phyloP scores from a whole-genome alignment of 2,797 vertebrate species.

The Centropyge bicolor region DNA sequence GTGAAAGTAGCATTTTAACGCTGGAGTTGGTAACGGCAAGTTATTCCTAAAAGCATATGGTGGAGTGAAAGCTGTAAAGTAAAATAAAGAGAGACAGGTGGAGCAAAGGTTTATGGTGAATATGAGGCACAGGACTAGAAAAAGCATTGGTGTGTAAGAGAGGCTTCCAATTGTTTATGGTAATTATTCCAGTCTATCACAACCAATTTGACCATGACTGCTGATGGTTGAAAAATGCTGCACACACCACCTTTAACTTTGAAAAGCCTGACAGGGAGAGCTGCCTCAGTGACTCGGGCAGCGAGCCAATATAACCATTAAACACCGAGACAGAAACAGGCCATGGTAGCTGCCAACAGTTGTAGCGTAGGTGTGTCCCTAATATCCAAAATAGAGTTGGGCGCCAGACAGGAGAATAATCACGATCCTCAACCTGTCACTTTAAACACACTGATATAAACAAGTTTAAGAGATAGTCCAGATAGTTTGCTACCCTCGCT shows the following conservation, averaged over 20 bases:
- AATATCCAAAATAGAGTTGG: no score
- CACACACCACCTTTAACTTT: conserved; percentile 68
- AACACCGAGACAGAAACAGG: conserved; percentile 80
- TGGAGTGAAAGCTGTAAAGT: neutral
- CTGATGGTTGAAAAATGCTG: conserved; percentile 64
- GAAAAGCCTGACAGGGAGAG: conserved; percentile 53
- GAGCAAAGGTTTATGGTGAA: conserved; percentile 3
- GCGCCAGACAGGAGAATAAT: no score
- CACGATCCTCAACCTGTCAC: no score
- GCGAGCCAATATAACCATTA: conserved; percentile 75
- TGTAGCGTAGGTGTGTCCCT: no score
- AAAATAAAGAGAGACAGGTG: neutral
- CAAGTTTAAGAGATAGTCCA: no score
- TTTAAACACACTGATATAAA: no score
- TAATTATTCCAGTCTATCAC: conserved; percentile 69
- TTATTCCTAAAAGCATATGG: neutral
- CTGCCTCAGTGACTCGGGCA: conserved; percentile 72
- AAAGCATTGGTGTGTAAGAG: conserved; percentile 24
- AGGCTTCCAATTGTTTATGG: conserved; percentile 55
- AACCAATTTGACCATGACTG: conserved; percentile 67
- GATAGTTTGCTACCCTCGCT: no score
- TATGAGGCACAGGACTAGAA: conserved; percentile 11
- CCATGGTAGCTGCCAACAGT: conserved; percentile 71
- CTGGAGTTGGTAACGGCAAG: neutral
- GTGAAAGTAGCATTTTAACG: neutral